Evolutionary conservation across 2,888 invertebrate genomes (phyloP).

Genomic region (Ariolimax columbianus): DNA sequence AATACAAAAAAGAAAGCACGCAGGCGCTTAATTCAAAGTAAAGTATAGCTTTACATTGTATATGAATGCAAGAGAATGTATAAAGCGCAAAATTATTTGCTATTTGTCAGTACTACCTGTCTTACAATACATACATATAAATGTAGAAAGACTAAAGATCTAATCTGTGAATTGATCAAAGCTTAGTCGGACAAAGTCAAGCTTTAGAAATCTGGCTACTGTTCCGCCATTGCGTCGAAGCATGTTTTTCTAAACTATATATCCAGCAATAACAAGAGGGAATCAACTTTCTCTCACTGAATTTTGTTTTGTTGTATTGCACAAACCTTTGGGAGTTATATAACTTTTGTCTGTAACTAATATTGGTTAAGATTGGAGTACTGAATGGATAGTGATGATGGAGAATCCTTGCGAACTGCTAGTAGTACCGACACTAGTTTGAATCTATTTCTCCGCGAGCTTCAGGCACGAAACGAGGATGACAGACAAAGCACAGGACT

Average conservation of each 20-base stretch:
- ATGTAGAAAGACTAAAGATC: too few relatives aligned
- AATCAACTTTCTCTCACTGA: background rate
- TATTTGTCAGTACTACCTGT: too few relatives aligned
- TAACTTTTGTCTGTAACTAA: background rate
- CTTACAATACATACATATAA: too few relatives aligned
- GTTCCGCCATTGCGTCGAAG: background rate
- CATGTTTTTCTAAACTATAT: background rate
- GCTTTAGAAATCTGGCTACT: background rate
- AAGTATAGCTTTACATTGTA: background rate
- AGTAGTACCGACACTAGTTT: constrained; percentile 72
- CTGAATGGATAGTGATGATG: constrained; percentile 62
- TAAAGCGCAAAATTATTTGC: background rate
- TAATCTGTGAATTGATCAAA: too few relatives aligned
- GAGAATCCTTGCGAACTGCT: constrained; percentile 62
- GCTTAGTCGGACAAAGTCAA: background rate
- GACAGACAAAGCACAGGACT: background rate
- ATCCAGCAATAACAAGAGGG: background rate
- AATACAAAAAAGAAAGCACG: background rate
- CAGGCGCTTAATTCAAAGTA: background rate
- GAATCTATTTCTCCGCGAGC: constrained; percentile 72
- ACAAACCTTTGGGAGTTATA: background rate
- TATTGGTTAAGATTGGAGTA: background rate
- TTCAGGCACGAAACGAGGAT: constrained; percentile 63
- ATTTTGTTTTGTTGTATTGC: background rate
- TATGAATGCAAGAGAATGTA: background rate